Percentiles rank a stretch among this genome's conserved stretches.
Conservation (phyloP, 2,888 invertebrate species). For the Drosophila neotestacea region DNA sequence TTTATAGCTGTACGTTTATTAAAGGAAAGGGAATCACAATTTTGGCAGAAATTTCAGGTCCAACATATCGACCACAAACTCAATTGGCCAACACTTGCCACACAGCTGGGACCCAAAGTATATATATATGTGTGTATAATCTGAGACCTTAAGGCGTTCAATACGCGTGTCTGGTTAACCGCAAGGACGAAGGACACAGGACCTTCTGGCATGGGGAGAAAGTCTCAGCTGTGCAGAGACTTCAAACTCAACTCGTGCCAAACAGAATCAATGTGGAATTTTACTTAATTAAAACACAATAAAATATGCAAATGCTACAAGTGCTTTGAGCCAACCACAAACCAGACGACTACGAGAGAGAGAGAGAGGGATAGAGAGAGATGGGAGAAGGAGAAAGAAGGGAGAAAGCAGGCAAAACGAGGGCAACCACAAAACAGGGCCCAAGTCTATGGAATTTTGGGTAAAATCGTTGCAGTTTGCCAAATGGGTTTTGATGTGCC, state of each 20-base stretch:
- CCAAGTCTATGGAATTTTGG: constrained; percentile 16
- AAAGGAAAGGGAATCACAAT: neutral
- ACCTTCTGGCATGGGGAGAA: constrained; percentile 2
- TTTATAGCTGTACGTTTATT: neutral
- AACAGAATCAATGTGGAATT: constrained; percentile 51
- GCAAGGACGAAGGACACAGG: constrained; percentile 9
- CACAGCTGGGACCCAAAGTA: constrained; percentile 30
- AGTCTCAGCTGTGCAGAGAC: constrained; percentile 18
- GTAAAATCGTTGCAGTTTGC: constrained; percentile 28
- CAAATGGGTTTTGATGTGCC: constrained; percentile 51
- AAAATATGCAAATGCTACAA: constrained; percentile 71
- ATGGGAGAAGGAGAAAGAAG: neutral
- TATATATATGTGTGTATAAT: constrained; percentile 12
- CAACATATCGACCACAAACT: constrained; percentile 37
- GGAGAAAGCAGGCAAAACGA: neutral
- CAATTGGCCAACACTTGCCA: constrained; percentile 46
- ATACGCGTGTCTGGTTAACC: constrained; percentile 42
- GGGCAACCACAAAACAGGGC: constrained; percentile 42
- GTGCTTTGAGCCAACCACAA: constrained; percentile 36
- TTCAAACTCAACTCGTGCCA: constrained; percentile 27
- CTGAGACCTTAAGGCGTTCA: constrained; percentile 16
- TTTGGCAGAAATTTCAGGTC: constrained; percentile 6
- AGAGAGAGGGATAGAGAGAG: neutral
- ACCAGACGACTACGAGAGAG: constrained; percentile 4
- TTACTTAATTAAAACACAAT: constrained; percentile 77